These are phyloP conservation scores for Trichosurus vulpecula DNA, from an alignment of 2,797 vertebrate species.

Conservation along the genomic window DNA sequence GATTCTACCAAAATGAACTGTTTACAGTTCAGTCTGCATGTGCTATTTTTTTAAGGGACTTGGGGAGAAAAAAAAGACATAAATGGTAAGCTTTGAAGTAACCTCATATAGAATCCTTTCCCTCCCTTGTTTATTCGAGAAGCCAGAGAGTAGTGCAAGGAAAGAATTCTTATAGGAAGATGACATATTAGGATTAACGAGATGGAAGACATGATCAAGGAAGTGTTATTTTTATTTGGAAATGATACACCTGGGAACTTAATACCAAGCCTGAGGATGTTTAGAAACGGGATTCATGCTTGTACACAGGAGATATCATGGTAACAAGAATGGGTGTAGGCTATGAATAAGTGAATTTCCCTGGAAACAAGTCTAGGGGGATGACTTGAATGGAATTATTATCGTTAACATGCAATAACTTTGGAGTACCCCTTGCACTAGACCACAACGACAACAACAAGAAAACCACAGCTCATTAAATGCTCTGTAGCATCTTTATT, in stretches of 20 bases:
- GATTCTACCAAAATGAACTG: background rate
- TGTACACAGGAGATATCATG: background rate
- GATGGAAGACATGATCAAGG: background rate
- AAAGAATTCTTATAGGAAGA: background rate
- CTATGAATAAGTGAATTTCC: background rate
- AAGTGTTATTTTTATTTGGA: background rate
- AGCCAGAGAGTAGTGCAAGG: background rate
- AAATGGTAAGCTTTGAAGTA: background rate
- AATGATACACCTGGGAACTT: background rate
- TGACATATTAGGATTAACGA: background rate
- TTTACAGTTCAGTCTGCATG: background rate
- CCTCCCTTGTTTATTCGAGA: background rate
- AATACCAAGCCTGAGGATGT: background rate
- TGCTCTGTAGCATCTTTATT: background rate
- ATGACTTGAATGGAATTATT: background rate
- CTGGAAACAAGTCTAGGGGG: background rate
- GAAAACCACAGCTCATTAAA: background rate
- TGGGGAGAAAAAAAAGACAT: background rate
- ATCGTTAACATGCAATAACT: background rate
- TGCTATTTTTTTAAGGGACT: background rate
- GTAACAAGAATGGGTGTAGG: background rate
- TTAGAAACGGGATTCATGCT: background rate
- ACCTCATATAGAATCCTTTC: background rate
- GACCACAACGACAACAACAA: background rate
- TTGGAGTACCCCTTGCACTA: background rate